These are phyloP conservation scores for Chaenodraco wilsoni DNA, from an alignment of 2,797 vertebrate species.

Conservation along the genomic window DNA sequence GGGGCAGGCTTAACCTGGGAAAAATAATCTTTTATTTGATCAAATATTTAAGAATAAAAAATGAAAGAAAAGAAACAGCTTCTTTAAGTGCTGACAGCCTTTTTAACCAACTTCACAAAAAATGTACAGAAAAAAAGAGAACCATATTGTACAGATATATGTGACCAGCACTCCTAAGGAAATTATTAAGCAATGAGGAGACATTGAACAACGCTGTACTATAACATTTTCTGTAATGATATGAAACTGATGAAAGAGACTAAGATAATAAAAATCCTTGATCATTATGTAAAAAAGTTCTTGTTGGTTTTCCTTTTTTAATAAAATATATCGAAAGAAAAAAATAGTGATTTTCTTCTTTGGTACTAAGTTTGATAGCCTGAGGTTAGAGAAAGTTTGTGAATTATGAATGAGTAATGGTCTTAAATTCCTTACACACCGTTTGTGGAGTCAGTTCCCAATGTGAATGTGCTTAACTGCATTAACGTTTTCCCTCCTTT, in stretches of 20 bases:
- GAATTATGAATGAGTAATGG: slow-evolving; percentile 7
- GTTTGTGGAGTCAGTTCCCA: not conserved
- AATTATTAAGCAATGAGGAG: slow-evolving; percentile 98
- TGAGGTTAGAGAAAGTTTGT: slow-evolving; percentile 10
- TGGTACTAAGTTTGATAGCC: slow-evolving; percentile 24
- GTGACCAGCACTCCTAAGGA: slow-evolving; percentile 99
- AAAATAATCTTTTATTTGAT: slow-evolving; percentile 92
- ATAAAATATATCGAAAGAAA: slow-evolving; percentile 79
- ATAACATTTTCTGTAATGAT: slow-evolving; percentile 99
- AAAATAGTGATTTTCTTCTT: slow-evolving; percentile 65
- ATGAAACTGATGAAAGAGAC: slow-evolving; percentile 99
- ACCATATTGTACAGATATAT: slow-evolving; percentile 99
- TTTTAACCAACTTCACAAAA: slow-evolving; percentile 99
- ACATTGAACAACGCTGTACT: slow-evolving; percentile 99
- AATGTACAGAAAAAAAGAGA: slow-evolving; percentile 95
- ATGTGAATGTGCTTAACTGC: not conserved
- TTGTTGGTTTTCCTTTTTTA: slow-evolving; percentile 85
- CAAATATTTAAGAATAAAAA: slow-evolving; percentile 79
- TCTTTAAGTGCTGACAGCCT: slow-evolving; percentile 99
- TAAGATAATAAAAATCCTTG: slow-evolving; percentile 94
- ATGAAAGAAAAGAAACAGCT: slow-evolving; percentile 88
- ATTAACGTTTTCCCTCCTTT: not conserved
- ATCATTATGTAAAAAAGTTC: slow-evolving; percentile 96
- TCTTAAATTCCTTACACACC: not conserved
- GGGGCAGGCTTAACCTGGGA: slow-evolving; percentile 88